These are phyloP conservation scores for Ischnus inquisitorius DNA, from an alignment of 2,888 invertebrate genomes.

Conservation along the genomic window DNA sequence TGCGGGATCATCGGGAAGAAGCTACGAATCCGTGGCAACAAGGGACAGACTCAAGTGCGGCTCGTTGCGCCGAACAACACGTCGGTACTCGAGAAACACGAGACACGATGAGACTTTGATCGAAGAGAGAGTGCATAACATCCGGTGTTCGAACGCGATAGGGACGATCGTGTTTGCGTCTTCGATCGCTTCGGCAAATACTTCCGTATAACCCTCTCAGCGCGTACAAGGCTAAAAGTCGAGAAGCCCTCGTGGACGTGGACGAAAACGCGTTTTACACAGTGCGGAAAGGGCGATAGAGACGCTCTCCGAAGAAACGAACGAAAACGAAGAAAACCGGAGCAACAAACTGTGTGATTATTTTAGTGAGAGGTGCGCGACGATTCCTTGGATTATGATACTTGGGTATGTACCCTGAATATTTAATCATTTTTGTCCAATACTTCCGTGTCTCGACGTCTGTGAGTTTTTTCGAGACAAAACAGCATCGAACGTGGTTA, in stretches of 20 bases:
- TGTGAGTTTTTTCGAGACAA: not conserved
- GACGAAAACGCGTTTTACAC: conserved; percentile 1
- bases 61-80: conserved; percentile 5
- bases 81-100: conserved; percentile 12
- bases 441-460: not conserved
- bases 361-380: conserved; percentile 65
- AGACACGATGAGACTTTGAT: conserved; percentile 52
- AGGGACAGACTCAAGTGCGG: not conserved
- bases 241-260: not conserved
- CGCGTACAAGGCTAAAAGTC: not conserved
- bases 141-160: not conserved
- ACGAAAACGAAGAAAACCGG: not conserved
- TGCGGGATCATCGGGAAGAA: not conserved
- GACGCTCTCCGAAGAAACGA: conserved; percentile 4
- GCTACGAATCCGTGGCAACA: not conserved
- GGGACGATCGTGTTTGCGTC: not conserved
- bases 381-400: conserved; percentile 69
- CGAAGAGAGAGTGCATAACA: conserved; percentile 14
- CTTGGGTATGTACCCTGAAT: conserved; percentile 55
- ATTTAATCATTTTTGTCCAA: not conserved
- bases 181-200: not conserved
- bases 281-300: conserved; percentile 26
- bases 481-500: not conserved
- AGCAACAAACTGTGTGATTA: conserved; percentile 34
- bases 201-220: not conserved